A percentile compares a stretch with the other conserved stretches of the same genome.
Evolutionary conservation across 1,140 invertebrate genomes (phyloP).

Genomic region (Heterodera schachtii): DNA sequence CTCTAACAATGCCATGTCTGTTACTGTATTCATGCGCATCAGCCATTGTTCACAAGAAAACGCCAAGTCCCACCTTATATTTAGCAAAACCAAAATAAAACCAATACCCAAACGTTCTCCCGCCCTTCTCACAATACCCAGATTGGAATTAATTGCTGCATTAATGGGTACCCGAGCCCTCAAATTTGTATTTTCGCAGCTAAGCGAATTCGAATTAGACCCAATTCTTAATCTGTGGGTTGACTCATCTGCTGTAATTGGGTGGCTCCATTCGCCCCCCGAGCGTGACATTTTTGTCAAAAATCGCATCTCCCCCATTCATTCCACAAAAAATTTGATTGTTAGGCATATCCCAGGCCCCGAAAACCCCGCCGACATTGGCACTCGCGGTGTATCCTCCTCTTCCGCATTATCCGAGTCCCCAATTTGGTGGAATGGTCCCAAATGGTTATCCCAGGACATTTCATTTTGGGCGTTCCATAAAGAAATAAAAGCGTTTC

Average conservation of each 20-base stretch:
- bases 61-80: not conserved
- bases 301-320: constrained; percentile 4
- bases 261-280: not conserved
- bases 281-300: not conserved
- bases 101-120: not conserved
- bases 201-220: not conserved
- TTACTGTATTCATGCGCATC: not conserved
- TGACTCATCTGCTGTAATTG: not conserved
- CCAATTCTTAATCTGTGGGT: constrained; percentile 5
- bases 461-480: no score
- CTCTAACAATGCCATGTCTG: not conserved
- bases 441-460: not conserved
- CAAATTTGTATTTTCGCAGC: not conserved
- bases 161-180: not conserved
- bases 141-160: not conserved
- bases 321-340: not conserved
- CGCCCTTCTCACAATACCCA: not conserved
- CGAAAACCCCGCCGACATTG: constrained; percentile 9
- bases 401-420: not conserved
- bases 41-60: not conserved
- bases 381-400: not conserved
- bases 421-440: constrained; percentile 1
- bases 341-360: not conserved
- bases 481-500: not conserved
- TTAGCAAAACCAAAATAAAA: constrained; percentile 6